A percentile compares a stretch with the other conserved stretches of the same genome.
These are phyloP conservation scores for Galerucella pusilla DNA, from an alignment of 2,888 invertebrate genomes.

Conservation along the genomic window DNA sequence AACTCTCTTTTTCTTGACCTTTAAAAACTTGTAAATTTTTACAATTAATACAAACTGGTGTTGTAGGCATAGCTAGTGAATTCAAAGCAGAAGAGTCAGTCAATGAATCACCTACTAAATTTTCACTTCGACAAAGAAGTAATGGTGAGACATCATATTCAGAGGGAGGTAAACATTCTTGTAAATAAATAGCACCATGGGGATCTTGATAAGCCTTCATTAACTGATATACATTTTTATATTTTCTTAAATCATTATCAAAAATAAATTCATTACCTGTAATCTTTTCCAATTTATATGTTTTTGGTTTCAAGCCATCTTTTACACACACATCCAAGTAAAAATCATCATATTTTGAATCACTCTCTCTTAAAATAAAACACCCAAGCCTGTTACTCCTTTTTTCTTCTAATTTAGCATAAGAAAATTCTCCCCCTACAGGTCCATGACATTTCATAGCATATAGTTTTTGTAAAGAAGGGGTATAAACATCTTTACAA, in stretches of 20 bases:
- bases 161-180: conserved; percentile 85
- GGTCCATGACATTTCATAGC: conserved; percentile 89
- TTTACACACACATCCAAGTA: conserved; percentile 85
- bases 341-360: conserved; percentile 81
- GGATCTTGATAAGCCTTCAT: conserved; percentile 73
- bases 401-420: conserved; percentile 85
- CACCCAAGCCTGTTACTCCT: conserved; percentile 79
- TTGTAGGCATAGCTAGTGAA: conserved; percentile 59
- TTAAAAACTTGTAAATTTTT: conserved; percentile 77
- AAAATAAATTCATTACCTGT: conserved; percentile 70
- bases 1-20: conserved; percentile 73
- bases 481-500: conserved; percentile 84
- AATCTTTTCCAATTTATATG: conserved; percentile 74
- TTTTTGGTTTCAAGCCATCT: conserved; percentile 76
- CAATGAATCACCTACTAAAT: conserved; percentile 68
- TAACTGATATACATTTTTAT: conserved; percentile 73
- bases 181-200: conserved; percentile 71
- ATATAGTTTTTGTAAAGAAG: conserved; percentile 79
- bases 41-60: conserved; percentile 75
- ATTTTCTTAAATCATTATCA: conserved; percentile 66
- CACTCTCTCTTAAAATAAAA: conserved; percentile 85
- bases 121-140: conserved; percentile 73
- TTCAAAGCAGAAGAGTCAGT: conserved; percentile 66
- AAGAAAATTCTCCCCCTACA: conserved; percentile 87
- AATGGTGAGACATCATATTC: conserved; percentile 84